Base-by-base conservation (phyloP, 2,113 vertebrate species). In the Chaetodon auriga region DNA sequence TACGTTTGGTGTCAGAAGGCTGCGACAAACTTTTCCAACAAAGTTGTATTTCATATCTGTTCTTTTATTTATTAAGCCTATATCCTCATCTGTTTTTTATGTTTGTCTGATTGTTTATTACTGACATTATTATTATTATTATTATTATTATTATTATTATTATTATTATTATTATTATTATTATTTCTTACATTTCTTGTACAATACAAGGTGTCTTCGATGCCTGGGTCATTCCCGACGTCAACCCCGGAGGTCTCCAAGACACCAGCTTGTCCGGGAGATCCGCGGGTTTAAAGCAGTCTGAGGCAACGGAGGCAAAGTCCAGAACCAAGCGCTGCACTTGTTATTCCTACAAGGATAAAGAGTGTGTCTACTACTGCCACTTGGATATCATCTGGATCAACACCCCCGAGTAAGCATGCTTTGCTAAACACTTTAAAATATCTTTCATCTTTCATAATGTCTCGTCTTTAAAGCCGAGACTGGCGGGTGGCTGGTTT, bases 361-460 rank as follows among this genome's bases (percentile, higher is more conserved):
- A 97, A 87, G 98, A 99, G 89, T 99, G 98, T 77, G 97, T 99
- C 80, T 99, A 99, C 94, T 99, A 98, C 95, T 99, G 97, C 85
- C 98, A 99, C 92, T 91, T 99, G 84, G 98, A 98, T 86, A 98
- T 99, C 94, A 99, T 99, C 93, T 99, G 97, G 98, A 97, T 99
- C 95, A 99, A 98, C 95, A 99, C 98, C 49, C 97, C 98, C 2
- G 97, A 97, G 98, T 99, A 92, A 97, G 97, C 63, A 64, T 51
- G 53, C 19, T 78, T 60, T 36, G 14, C 23, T 49, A 7, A 45
- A 2, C n/a, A 41, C 7, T 41, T 15, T 53, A 3, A 58, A 21
- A 61, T 23, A 25, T 30, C 30, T 30, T 3, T 30, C 2, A 30
- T 0, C 23, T 71, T 64, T 57, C 41, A 43, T 38, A 68, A 63